A percentile compares a stretch with the other conserved stretches of the same genome.
Evolutionary conservation across 2,888 invertebrate genomes (phyloP).

Genomic region (Miltochrista miniata): DNA sequence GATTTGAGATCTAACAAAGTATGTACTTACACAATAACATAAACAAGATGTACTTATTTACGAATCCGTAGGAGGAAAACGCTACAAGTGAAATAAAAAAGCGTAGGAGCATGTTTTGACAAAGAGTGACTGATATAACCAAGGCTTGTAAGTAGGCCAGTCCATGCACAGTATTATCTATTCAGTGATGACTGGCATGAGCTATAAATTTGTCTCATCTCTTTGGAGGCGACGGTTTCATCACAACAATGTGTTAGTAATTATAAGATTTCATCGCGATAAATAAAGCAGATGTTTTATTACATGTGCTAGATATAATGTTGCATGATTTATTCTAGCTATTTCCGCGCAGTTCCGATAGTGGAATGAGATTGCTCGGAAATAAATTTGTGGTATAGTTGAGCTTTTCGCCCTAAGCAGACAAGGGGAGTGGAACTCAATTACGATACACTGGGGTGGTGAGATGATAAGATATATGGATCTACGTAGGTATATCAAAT

Average conservation of each 20-base stretch:
- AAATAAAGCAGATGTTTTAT: slow-evolving; percentile 29
- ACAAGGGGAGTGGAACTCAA: slow-evolving; percentile 15
- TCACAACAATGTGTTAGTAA: slow-evolving; percentile 32
- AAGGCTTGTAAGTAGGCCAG: slow-evolving; percentile 24
- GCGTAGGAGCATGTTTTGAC: slow-evolving; percentile 28
- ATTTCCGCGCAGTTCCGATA: slow-evolving; percentile 19
- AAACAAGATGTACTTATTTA: not conserved
- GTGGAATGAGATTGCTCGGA: slow-evolving; percentile 16
- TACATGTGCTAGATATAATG: slow-evolving; percentile 28
- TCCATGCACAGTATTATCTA: slow-evolving; percentile 8
- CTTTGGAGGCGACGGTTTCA: slow-evolving; percentile 5
- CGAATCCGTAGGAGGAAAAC: slow-evolving; percentile 4
- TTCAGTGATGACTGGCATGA: slow-evolving; percentile 1
- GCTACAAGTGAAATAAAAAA: slow-evolving; percentile 12
- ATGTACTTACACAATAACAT: too few species aligned
- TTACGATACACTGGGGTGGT: too few species aligned
- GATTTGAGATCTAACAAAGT: too few species aligned
- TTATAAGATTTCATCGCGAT: slow-evolving; percentile 24
- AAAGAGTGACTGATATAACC: slow-evolving; percentile 7
- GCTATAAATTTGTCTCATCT: not conserved
- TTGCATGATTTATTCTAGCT: slow-evolving; percentile 4
- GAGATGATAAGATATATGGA: too few species aligned
- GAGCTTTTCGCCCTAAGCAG: slow-evolving; percentile 31
- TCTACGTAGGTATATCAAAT: too few species aligned
- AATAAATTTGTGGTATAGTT: slow-evolving; percentile 28